Evolutionary conservation across 2,888 invertebrate genomes (phyloP).

Genomic region (Tipula unca): DNA sequence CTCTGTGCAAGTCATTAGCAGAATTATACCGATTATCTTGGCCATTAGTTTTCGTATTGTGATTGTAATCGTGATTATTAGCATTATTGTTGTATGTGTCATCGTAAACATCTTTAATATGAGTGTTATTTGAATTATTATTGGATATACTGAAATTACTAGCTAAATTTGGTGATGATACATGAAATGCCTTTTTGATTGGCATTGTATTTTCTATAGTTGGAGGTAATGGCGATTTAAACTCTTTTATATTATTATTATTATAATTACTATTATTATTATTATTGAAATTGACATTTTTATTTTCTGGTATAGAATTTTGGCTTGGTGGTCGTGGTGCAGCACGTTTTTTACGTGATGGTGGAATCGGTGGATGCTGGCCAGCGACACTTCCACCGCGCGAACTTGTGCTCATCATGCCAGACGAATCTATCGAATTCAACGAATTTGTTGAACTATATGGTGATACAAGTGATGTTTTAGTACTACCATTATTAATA

Average conservation of each 20-base stretch:
- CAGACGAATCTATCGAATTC: constrained; percentile 42
- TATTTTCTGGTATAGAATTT: constrained; percentile 35
- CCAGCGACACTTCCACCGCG: constrained; percentile 29
- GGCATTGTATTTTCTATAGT: constrained; percentile 20
- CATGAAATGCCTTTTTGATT: constrained; percentile 34
- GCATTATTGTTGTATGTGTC: neutral
- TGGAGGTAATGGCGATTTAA: constrained; percentile 15
- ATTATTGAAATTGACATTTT: constrained; percentile 25
- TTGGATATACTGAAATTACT: neutral
- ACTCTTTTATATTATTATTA: constrained; percentile 17
- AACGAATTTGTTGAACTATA: constrained; percentile 42
- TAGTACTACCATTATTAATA: constrained; percentile 35
- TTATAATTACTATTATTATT: neutral
- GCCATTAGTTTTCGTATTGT: neutral
- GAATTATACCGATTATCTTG: neutral
- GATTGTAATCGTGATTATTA: neutral
- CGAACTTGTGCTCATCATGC: constrained; percentile 34
- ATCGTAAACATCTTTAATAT: neutral
- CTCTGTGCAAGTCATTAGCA: neutral
- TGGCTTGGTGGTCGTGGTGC: constrained; percentile 41
- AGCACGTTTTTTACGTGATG: constrained; percentile 39
- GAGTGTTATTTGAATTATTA: neutral
- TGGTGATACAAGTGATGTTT: constrained; percentile 41
- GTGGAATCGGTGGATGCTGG: constrained; percentile 29
- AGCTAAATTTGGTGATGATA: constrained; percentile 38